These are phyloP conservation scores for Enteromius paludinosus DNA, from an alignment of 2,797 vertebrate genomes.

Conservation along the genomic window DNA sequence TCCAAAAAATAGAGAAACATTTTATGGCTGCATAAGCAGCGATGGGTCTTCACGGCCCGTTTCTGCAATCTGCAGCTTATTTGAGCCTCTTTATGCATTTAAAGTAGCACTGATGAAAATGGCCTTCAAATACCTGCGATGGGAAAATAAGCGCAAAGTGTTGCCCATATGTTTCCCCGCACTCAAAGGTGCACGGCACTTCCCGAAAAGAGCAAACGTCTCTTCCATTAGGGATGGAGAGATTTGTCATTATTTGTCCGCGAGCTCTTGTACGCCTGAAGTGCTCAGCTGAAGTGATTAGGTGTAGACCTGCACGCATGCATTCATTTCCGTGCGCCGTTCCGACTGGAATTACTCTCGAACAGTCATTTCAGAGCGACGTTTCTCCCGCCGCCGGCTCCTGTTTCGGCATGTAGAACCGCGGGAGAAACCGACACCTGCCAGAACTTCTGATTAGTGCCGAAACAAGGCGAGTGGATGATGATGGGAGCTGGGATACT, in stretches of 20 bases:
- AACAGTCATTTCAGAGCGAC: constrained; percentile 76
- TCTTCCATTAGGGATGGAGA: constrained; percentile 59
- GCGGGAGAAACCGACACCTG: constrained; percentile 72
- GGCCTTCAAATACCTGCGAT: constrained; percentile 16
- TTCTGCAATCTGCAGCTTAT: constrained; percentile 5
- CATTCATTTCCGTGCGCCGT: constrained; percentile 69
- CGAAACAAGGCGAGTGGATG: constrained; percentile 64
- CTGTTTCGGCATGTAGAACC: constrained; percentile 73
- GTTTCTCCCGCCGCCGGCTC: constrained; percentile 69
- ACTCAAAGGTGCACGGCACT: constrained; percentile 57
- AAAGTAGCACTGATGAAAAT: constrained; percentile 31
- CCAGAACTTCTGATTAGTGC: constrained; percentile 74
- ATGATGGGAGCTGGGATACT: constrained; percentile 67
- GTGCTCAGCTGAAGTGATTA: constrained; percentile 81
- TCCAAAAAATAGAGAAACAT: neutral
- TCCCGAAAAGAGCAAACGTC: constrained; percentile 52
- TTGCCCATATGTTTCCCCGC: constrained; percentile 69
- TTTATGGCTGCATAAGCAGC: too few species aligned
- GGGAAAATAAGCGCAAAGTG: neutral
- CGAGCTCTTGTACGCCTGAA: constrained; percentile 72
- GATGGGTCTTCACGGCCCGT: neutral
- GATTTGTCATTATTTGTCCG: constrained; percentile 74
- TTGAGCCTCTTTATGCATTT: neutral
- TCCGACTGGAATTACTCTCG: constrained; percentile 69
- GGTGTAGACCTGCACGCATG: constrained; percentile 75